Evolutionary conservation across 2,113 vertebrate species (phyloP).

Genomic region (Brachirus orientalis): DNA sequence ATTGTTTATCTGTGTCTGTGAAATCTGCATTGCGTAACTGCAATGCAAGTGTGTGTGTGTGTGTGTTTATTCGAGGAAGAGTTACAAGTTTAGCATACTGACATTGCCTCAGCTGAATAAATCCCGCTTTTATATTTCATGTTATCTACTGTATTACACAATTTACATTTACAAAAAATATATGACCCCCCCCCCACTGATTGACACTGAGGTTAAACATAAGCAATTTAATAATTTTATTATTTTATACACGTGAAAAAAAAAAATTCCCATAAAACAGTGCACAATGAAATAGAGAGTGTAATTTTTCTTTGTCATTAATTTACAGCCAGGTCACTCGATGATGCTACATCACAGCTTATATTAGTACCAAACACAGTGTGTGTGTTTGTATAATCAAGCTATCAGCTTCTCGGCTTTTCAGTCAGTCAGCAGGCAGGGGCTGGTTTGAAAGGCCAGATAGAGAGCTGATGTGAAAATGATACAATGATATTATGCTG

Average conservation of each 20-base stretch:
- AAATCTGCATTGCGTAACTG: slow-evolving; percentile 86
- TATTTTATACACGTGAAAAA: not conserved
- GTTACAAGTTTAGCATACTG: slow-evolving; percentile 55
- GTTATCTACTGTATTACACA: slow-evolving; percentile 9
- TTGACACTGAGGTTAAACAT: not conserved
- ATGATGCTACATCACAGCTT: slow-evolving; percentile 41
- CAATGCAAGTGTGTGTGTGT: slow-evolving; percentile 72
- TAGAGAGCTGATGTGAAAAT: slow-evolving; percentile 34
- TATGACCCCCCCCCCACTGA: not conserved
- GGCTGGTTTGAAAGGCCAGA: slow-evolving; percentile 19
- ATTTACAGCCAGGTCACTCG: slow-evolving; percentile 48
- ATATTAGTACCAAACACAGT: slow-evolving; percentile 35
- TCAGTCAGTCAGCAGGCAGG: slow-evolving; percentile 22
- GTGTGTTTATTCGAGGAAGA: slow-evolving; percentile 18
- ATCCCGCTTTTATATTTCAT: slow-evolving; percentile 11
- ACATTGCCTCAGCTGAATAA: slow-evolving; percentile 30
- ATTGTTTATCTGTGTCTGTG: slow-evolving; percentile 78
- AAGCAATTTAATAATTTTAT: not conserved
- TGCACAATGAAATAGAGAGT: slow-evolving; percentile 3
- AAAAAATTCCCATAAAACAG: slow-evolving; percentile 20
- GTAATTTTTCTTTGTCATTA: slow-evolving; percentile 29
- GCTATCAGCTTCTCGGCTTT: slow-evolving; percentile 22
- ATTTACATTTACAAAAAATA: slow-evolving; percentile 1
- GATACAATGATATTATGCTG: slow-evolving; percentile 22
- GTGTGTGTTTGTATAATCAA: slow-evolving; percentile 34